phyloP scores from a whole-genome alignment of 2,113 vertebrate species.

The Trichomycterus rosablanca region DNA sequence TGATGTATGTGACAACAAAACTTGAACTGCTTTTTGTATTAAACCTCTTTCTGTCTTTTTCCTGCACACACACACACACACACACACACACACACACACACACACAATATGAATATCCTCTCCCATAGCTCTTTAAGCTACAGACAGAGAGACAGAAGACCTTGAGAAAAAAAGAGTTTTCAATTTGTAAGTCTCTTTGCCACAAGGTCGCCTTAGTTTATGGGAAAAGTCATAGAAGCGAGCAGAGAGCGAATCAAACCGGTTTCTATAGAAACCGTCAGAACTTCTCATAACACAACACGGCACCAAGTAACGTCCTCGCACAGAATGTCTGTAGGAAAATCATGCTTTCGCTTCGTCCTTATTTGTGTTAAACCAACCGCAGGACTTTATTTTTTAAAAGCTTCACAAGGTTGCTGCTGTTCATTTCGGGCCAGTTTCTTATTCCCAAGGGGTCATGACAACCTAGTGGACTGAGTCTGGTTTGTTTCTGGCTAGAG shows the following conservation, averaged over 20 bases:
- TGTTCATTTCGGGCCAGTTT: constrained; percentile 36
- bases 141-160: constrained; percentile 53
- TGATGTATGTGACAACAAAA: too few relatives aligned
- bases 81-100: constrained; percentile 6
- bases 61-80: constrained; percentile 7
- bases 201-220: constrained; percentile 52
- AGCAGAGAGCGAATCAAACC: constrained; percentile 36
- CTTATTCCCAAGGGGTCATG: constrained; percentile 39
- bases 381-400: constrained; percentile 9
- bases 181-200: constrained; percentile 50
- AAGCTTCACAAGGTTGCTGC: constrained; percentile 39
- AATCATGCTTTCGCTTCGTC: neutral
- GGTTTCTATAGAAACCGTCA: constrained; percentile 52
- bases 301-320: constrained; percentile 2
- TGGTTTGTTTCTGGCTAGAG: constrained; percentile 24
- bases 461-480: constrained; percentile 39
- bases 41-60: too few relatives aligned
- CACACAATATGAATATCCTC: constrained; percentile 45
- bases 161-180: constrained; percentile 52
- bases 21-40: too few relatives aligned
- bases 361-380: neutral
- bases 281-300: constrained; percentile 37
- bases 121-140: constrained; percentile 44
- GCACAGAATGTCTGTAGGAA: neutral
- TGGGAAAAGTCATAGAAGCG: constrained; percentile 46